Evolutionary conservation across 1,140 invertebrate genomes (phyloP).

Genomic region (Drosophila trapezifrons): DNA sequence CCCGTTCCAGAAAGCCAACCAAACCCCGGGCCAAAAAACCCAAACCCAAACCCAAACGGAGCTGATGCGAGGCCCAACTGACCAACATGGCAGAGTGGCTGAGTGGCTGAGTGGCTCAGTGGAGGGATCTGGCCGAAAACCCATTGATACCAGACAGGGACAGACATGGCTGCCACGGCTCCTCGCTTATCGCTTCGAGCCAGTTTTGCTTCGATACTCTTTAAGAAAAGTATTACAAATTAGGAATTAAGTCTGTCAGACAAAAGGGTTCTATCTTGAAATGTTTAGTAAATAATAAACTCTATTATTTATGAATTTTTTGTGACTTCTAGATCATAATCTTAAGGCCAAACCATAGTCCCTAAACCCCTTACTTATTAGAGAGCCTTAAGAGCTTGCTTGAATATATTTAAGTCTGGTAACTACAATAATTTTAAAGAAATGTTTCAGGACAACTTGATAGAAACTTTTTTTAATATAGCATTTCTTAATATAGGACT

Average conservation of each 20-base stretch:
- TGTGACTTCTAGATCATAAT: not conserved
- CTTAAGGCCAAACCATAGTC: not conserved
- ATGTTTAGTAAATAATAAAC: not conserved
- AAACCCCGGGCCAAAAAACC: constrained; percentile 39
- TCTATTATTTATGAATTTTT: not conserved
- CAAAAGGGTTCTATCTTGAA: not conserved
- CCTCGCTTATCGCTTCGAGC: constrained; percentile 39
- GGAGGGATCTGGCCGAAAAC: constrained; percentile 60
- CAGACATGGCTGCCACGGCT: constrained; percentile 66
- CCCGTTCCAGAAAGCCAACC: constrained; percentile 59
- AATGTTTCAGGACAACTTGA: too few species aligned
- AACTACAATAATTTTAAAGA: too few species aligned
- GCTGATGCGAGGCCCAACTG: constrained; percentile 18
- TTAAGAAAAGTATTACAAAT: not conserved
- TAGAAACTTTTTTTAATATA: too few species aligned
- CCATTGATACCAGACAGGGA: constrained; percentile 73
- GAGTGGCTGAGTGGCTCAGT: constrained; percentile 8
- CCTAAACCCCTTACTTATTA: too few species aligned
- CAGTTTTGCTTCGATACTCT: constrained; percentile 22
- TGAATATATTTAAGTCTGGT: too few species aligned
- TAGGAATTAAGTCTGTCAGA: not conserved
- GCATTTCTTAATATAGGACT: too few species aligned
- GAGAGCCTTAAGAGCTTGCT: too few species aligned
- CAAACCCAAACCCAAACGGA: constrained; percentile 10
- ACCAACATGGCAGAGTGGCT: constrained; percentile 32